Base-by-base conservation (phyloP, 2,888 invertebrate genomes). In the Isotomurus palustris region DNA sequence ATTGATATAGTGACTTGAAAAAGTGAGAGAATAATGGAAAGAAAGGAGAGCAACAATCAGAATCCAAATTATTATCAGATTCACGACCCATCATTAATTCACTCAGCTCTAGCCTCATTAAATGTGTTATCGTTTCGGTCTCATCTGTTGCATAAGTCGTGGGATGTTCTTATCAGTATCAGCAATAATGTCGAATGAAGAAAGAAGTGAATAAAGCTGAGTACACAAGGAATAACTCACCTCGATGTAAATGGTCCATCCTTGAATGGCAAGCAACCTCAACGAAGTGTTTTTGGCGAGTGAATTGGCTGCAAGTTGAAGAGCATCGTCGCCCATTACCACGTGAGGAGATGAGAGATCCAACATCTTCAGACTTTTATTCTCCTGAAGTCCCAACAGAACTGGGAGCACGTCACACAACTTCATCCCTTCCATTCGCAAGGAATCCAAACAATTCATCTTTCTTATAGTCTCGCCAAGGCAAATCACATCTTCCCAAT, bases 241-340 rank as follows among this genome's bases (percentile, higher is more conserved):
- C 76, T 81, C 81, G 68, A 81, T 76, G 69, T 80, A 75, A 66
- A 81, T 79, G 41, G 78, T 80, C 81, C 81, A 81, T 60, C 80
- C 80, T 65, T 80, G 80, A 60, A 81, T 74, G 66, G 78, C 79
- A 48, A 81, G 76, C 21, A 80, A 73, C 38, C 79, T 73, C 3
- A 81, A 74, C 3, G 78, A 78, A 2, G 72, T 72, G 68, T 78
- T 78, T 63, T 77, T 75, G 17, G 76, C 75, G 19, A 79, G 73
- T n/a, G 78, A 76, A 61, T 77, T 77, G 60, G 78, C 77, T 21
- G 17, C 36, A 10, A 78, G 72, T 60, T 78, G 76, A 12, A 79
- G 76, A 32, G 76, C 76, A 22, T 76, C 75, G 72, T 81, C 81
- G 56, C 79, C 80, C 54, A 81, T 72, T 25, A 78, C 77, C 38